These are phyloP conservation scores for Drosophila bocqueti DNA, from an alignment of 1,140 invertebrate genomes.

Conservation along the genomic window DNA sequence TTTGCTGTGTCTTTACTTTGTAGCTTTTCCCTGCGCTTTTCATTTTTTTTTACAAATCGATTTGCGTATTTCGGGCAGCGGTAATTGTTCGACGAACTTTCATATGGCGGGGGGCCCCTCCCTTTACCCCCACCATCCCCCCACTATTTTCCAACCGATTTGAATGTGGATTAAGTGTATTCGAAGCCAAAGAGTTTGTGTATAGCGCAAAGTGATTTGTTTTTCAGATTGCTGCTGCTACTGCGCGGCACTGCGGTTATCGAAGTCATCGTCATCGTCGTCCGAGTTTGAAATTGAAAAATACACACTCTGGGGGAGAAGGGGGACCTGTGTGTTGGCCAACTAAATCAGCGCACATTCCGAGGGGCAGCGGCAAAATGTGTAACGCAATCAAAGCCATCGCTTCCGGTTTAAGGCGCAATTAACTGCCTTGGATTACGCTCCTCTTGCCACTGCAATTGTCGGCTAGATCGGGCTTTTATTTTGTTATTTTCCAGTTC, in stretches of 20 bases:
- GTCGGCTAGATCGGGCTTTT: constrained; percentile 35
- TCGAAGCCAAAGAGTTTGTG: constrained; percentile 67
- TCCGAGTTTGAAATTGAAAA: constrained; percentile 64
- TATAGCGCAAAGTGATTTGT: constrained; percentile 78
- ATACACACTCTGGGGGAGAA: background rate
- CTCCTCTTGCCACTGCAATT: constrained; percentile 58
- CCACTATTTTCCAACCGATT: constrained; percentile 3
- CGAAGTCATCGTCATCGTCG: constrained; percentile 47
- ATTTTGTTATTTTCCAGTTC: constrained; percentile 7
- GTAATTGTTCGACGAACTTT: constrained; percentile 74
- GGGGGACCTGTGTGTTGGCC: constrained; percentile 10
- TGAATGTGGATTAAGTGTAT: constrained; percentile 83
- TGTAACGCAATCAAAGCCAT: constrained; percentile 84
- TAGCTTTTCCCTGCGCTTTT: constrained; percentile 31
- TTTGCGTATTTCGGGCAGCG: constrained; percentile 80
- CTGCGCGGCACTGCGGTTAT: constrained; percentile 61
- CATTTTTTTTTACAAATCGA: constrained; percentile 69
- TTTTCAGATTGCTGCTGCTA: constrained; percentile 76
- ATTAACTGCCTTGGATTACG: constrained; percentile 82
- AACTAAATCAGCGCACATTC: constrained; percentile 79
- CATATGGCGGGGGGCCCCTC: constrained; percentile 51
- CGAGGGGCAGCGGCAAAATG: constrained; percentile 66
- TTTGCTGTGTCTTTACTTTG: background rate
- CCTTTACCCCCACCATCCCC: background rate
- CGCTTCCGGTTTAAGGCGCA: constrained; percentile 83